Conservation (phyloP, 2,797 vertebrate species). For the Halcyon smyrnensis region DNA sequence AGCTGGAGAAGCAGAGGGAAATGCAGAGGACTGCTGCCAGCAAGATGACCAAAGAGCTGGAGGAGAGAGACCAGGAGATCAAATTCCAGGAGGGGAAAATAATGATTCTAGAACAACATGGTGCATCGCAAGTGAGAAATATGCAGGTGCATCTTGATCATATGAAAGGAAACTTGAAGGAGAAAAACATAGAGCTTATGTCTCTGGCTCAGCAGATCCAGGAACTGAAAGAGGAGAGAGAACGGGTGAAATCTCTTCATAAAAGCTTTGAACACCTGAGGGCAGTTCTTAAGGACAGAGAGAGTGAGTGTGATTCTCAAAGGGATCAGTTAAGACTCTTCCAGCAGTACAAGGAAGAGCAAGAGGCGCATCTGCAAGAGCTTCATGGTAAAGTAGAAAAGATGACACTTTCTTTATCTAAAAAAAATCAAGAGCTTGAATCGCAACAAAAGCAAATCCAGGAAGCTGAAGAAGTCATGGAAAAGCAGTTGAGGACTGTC, state of each 20-base stretch:
- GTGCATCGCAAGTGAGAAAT: constrained; percentile 28
- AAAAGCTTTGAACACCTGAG: constrained; percentile 71
- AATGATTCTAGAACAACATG: constrained; percentile 5
- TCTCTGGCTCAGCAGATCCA: constrained; percentile 60
- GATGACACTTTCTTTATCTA: constrained; percentile 66
- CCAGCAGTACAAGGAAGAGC: constrained; percentile 65
- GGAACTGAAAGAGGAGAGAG: constrained; percentile 53
- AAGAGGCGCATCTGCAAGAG: constrained; percentile 65
- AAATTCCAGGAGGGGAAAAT: constrained; percentile 42
- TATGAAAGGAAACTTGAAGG: constrained; percentile 67
- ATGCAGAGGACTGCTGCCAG: background rate
- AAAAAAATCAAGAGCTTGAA: constrained; percentile 75
- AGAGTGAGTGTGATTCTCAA: constrained; percentile 71
- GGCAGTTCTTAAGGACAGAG: constrained; percentile 72
- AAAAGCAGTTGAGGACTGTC: constrained; percentile 51
- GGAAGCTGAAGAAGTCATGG: constrained; percentile 45
- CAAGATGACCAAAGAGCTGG: constrained; percentile 54
- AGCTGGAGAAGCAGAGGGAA: constrained; percentile 62
- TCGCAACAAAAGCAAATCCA: constrained; percentile 55
- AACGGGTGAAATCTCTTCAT: constrained; percentile 48
- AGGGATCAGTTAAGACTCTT: constrained; percentile 67
- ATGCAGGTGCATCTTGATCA: constrained; percentile 64
- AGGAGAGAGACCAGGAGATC: constrained; percentile 21
- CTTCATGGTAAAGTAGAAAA: constrained; percentile 59
- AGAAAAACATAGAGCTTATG: constrained; percentile 65